A percentile compares a stretch with the other conserved stretches of the same genome.
Conservation (phyloP, 2,797 vertebrate species). For the Potorous gilbertii region DNA sequence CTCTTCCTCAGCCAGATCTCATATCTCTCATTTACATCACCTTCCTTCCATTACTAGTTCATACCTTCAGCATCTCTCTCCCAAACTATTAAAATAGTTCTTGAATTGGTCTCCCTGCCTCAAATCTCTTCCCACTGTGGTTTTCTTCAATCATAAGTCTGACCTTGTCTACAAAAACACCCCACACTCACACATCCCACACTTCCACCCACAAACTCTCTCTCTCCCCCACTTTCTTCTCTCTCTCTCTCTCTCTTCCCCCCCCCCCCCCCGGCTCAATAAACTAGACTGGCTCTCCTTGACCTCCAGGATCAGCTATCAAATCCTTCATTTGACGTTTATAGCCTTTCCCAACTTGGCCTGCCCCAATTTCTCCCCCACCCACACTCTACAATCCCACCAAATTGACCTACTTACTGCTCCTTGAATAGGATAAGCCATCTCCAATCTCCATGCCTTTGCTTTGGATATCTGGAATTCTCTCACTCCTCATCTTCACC, state of each 20-base stretch:
- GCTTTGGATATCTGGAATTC: too few relatives aligned
- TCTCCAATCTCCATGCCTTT: too few relatives aligned
- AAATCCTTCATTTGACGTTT: background rate
- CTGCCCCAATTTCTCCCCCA: background rate
- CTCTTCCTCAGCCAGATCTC: background rate
- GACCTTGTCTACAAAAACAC: background rate
- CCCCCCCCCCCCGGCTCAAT: background rate
- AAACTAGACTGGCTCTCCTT: background rate
- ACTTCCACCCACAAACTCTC: background rate
- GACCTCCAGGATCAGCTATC: slow-evolving; percentile 24
- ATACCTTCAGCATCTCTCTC: background rate
- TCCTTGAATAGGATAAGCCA: background rate
- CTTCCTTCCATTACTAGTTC: background rate
- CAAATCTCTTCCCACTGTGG: background rate
- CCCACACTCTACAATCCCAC: background rate
- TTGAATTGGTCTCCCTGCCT: background rate
- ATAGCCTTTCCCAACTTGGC: background rate
- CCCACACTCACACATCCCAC: too few relatives aligned
- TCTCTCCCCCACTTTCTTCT: background rate
- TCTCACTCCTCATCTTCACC: too few relatives aligned
- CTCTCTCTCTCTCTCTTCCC: background rate
- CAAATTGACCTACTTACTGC: background rate
- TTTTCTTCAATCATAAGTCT: background rate
- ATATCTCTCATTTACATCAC: background rate
- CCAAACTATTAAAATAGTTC: background rate